Base-by-base conservation (phyloP, 2,888 invertebrate genomes). In the Salpingus planirostris region DNA sequence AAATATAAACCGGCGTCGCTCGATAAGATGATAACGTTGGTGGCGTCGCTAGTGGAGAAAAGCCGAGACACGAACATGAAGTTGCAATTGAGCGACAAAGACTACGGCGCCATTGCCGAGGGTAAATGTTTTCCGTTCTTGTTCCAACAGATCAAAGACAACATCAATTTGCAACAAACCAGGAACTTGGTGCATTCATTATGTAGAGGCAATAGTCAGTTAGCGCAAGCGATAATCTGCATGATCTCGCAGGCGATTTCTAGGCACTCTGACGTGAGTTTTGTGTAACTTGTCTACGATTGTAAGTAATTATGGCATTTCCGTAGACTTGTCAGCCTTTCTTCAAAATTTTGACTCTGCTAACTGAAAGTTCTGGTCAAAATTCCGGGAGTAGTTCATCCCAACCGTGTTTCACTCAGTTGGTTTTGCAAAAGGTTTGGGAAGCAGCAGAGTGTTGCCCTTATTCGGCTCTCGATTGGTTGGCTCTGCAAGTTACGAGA, bases 21-120 rank as follows among this genome's bases (percentile, higher is more conserved):
- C 8, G 93, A 93, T 64, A 93, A 93, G 68, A 93, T 95, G 93
- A 88, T 93, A 44, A 86, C 90, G 7, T 66, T 93, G 7, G 85
- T 92, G 15, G 88, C 89, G 1, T 79, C 83, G 2, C 70, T 93
- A 10, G 89, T 91, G 21, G 93, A 95, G 62, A 79, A 88, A 43
- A 90, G 91, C 21, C 69, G 92, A 2, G 86, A 85, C 43, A 69
- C 82, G 3, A 79, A 79, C 56, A 82, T 74, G 30, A 74, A 78
- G 40, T 68, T 93, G 13, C 78, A 81, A 27, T 66, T 93, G 14
- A 78, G 80, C 7, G 75, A 81, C 14, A 77, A 78, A 31, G 92
- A 92, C 60, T 81, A 85, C 30, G 78, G 76, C 52, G 84, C 89
- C 2, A 74, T 92, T 13, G 78, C 89, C 12, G 87, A 88, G 33